Conservation (phyloP, 2,888 invertebrate genomes). For the Synanthedon vespiformis region DNA sequence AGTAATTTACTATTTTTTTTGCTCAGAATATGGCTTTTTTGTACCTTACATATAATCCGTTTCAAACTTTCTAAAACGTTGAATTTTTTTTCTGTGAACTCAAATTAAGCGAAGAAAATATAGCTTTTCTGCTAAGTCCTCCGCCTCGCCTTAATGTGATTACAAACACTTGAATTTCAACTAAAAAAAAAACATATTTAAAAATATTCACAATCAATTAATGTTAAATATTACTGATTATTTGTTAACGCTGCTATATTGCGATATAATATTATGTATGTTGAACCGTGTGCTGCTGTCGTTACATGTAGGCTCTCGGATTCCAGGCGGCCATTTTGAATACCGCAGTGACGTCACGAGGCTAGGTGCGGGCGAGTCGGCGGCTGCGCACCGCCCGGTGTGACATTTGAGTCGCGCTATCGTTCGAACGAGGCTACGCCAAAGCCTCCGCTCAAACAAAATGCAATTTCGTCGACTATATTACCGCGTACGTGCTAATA, state of each 20-base stretch:
- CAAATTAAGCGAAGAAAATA: too few relatives aligned
- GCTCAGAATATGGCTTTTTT: too few relatives aligned
- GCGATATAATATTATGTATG: too few relatives aligned
- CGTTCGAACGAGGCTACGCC: constrained; percentile 58
- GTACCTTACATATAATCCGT: too few relatives aligned
- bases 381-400: constrained; percentile 40
- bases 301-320: constrained; percentile 58
- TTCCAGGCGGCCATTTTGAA: constrained; percentile 67
- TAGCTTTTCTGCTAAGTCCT: too few relatives aligned
- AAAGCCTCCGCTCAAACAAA: constrained; percentile 50
- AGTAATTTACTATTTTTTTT: too few relatives aligned
- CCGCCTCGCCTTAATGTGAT: too few relatives aligned
- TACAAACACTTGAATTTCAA: neutral
- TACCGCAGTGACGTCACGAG: constrained; percentile 63
- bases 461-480: constrained; percentile 56
- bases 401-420: constrained; percentile 56
- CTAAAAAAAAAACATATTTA: neutral
- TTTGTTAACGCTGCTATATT: neutral
- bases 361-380: constrained; percentile 56
- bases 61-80: too few relatives aligned
- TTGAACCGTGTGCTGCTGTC: constrained; percentile 9
- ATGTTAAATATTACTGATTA: neutral
- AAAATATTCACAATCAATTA: neutral
- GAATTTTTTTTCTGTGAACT: too few relatives aligned
- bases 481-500: constrained; percentile 42